These are phyloP conservation scores for Micropoecilia bifurca DNA, from an alignment of 2,797 vertebrate genomes.

Conservation along the genomic window DNA sequence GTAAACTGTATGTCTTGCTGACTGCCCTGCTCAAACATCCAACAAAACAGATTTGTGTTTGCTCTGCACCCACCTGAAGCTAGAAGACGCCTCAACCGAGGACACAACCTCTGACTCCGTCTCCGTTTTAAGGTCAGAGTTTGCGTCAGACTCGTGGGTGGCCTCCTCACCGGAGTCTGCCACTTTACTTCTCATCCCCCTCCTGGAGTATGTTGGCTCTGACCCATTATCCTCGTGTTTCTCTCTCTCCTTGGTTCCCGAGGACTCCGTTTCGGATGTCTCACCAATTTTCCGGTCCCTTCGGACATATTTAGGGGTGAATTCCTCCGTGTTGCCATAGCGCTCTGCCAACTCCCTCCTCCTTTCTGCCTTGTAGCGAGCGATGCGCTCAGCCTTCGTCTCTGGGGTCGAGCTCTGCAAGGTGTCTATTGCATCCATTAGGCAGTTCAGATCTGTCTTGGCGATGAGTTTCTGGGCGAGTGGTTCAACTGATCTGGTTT, in stretches of 20 bases:
- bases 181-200: slow-evolving; percentile 52
- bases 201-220: slow-evolving; percentile 44
- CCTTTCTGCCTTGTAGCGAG: slow-evolving; percentile 85
- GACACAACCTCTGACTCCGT: slow-evolving; percentile 36
- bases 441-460: slow-evolving; percentile 5
- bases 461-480: slow-evolving; percentile 16
- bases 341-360: slow-evolving; percentile 83
- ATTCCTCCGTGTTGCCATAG: slow-evolving; percentile 80
- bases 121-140: slow-evolving; percentile 24
- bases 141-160: slow-evolving; percentile 23
- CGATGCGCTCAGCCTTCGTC: slow-evolving; percentile 86
- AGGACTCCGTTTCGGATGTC: slow-evolving; percentile 44
- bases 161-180: slow-evolving; percentile 35
- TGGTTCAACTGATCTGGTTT: slow-evolving; percentile 13
- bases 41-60: background rate
- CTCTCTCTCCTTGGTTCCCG: slow-evolving; percentile 52
- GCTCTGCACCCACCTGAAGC: slow-evolving; percentile 62
- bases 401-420: slow-evolving; percentile 77
- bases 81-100: slow-evolving; percentile 36
- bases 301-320: slow-evolving; percentile 75
- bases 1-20: slow-evolving; percentile 1
- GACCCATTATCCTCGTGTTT: slow-evolving; percentile 48
- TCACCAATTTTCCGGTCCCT: slow-evolving; percentile 72
- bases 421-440: slow-evolving; percentile 80
- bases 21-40: slow-evolving; percentile 2